These are phyloP conservation scores for Lycophotia porphyrea DNA, from an alignment of 2,888 invertebrate genomes.

Conservation along the genomic window DNA sequence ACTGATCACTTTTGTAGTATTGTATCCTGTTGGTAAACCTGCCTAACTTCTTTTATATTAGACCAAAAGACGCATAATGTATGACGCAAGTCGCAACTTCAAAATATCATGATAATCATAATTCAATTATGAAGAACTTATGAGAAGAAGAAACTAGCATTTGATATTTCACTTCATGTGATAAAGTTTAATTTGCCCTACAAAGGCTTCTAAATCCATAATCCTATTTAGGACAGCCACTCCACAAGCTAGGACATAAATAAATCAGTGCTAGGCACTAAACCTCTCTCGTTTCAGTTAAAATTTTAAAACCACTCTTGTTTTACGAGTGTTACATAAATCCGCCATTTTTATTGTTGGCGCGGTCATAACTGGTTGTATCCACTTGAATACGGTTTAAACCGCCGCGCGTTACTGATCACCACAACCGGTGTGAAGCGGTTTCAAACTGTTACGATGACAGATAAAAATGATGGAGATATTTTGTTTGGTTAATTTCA, in stretches of 20 bases:
- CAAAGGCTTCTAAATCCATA: neutral
- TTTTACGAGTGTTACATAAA: constrained; percentile 69
- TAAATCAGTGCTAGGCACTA: constrained; percentile 50
- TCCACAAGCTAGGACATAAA: constrained; percentile 26
- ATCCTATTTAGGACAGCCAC: neutral
- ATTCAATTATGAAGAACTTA: no score
- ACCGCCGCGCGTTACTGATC: constrained; percentile 15
- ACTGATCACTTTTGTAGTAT: neutral
- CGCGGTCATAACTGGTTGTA: constrained; percentile 52
- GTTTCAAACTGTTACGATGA: constrained; percentile 20
- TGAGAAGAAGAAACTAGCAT: neutral
- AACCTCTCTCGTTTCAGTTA: constrained; percentile 57
- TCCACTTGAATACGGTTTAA: constrained; percentile 52
- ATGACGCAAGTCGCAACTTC: neutral
- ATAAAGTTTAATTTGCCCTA: neutral
- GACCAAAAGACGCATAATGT: neutral
- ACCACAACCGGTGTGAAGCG: constrained; percentile 17
- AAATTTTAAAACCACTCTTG: constrained; percentile 67
- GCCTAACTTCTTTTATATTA: neutral
- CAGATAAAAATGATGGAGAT: constrained; percentile 25
- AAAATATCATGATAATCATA: neutral
- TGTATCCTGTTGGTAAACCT: neutral
- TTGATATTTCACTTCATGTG: neutral
- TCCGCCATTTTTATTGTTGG: constrained; percentile 64
- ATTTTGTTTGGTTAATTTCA: constrained; percentile 16